Evolutionary conservation across 1,140 invertebrate genomes (phyloP), one percentile per base, ranked within the genome.

Genomic region (Drosophila murphyi): DNA sequence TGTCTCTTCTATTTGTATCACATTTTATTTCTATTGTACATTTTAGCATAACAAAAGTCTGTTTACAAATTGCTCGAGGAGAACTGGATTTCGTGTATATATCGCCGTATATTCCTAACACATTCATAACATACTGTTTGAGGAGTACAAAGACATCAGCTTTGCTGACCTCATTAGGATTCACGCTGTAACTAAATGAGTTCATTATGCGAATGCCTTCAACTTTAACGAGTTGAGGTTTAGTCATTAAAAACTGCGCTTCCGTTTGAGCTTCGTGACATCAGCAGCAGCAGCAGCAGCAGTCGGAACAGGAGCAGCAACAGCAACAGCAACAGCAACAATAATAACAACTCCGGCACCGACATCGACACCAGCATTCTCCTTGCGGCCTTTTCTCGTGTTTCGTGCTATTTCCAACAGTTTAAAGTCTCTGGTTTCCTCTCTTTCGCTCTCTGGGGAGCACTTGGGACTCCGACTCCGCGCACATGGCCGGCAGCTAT

Each of bases 181-280:
- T 31, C 41, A 29, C 7, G 61, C 51, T 41, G 20, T 43, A 68
- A 64, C 35, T 35, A 90, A 89, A 81, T 79, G 57, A 91, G 89
- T 91, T 91, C 89, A 91, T 91, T 91, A 91, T 76, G 83, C 73
- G 78, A 86, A 72, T 63, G 69, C 71, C 78, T 69, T 82, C 81
- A 75, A 72, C 63, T 72, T 82, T 85, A 91, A 91, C 85, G 88
- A 80, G 76, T 82, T 74, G 64, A 69, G 77, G 69, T 76, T 70
- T 61, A 78, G 87, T 78, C 78, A 85, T 88, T 91, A 91, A 90
- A 91, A 74, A 55, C 68, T 69, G 71, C 74, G 69, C 72, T 81
- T 81, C 67, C 76, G 51, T 57, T 63, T 63, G 47, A 43, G 5
- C 60, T 64, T 12, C 68, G 67, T 54, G 57, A 70, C 60, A 64